Conservation (phyloP, 2,113 vertebrate genomes). For the Anhinga rufa region DNA sequence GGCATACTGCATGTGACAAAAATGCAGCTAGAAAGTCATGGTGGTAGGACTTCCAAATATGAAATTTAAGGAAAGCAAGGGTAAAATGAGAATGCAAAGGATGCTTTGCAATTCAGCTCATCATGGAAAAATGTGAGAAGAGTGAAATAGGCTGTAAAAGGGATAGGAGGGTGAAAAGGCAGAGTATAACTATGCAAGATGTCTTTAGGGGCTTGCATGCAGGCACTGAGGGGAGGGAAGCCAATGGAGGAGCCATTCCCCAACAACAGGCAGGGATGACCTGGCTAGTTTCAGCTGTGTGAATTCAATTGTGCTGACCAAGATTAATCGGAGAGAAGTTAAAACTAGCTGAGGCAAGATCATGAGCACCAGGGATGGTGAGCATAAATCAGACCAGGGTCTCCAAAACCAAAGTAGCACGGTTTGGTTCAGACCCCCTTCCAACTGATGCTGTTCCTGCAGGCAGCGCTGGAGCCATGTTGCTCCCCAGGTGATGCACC, state of each 20-base stretch:
- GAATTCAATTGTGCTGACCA: neutral
- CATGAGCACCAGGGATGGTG: neutral
- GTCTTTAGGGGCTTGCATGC: neutral
- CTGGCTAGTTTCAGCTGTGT: neutral
- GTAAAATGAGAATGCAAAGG: neutral
- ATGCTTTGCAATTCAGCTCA: neutral
- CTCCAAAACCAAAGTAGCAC: neutral
- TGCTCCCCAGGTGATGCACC: neutral
- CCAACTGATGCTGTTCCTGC: neutral
- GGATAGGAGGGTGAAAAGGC: neutral
- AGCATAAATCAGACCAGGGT: neutral
- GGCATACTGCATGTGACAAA: neutral
- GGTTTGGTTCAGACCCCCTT: neutral
- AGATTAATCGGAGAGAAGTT: neutral
- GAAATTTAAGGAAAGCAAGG: neutral
- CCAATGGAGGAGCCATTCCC: neutral
- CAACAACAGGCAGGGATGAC: neutral
- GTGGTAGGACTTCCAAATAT: neutral
- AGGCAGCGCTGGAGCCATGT: accelerated
- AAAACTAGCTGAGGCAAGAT: neutral
- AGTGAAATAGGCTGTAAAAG: neutral
- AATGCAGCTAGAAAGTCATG: neutral
- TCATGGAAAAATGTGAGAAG: neutral
- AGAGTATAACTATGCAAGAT: neutral
- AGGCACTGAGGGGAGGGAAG: neutral